Evolutionary conservation across 2,113 vertebrate species (phyloP), one percentile per base, ranked within the genome.

Genomic region (Oncorhynchus masou): DNA sequence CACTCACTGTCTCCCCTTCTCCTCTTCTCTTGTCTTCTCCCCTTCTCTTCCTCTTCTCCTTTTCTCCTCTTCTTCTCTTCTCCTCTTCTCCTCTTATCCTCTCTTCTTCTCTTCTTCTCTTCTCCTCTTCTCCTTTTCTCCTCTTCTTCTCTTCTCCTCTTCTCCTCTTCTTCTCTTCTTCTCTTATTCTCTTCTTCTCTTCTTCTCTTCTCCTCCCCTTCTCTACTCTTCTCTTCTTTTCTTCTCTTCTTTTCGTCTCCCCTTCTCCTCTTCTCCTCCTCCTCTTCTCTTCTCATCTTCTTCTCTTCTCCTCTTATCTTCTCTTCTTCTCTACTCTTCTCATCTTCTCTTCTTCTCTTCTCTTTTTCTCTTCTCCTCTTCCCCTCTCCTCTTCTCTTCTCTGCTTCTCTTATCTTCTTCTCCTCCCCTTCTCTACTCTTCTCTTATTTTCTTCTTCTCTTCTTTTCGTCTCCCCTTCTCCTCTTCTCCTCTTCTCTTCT

Each of bases 1-100:
- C n/a, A 76, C 9, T 9, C 59, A 79, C 72, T 7, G 27, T 83
- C 72, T 77, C 75, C 73, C 81, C 70, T 70, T 70, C 12, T 45
- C n/a, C 76, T 65, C 73, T n/a, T 68, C 34, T 34, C 39, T 11
- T 11, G 1, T 39, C 34, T 8, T 8, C 34, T 39, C 34, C 0
- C n/a, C 48, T 27, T 45, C 19, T 31, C 27, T 72, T 34, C 31
- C 31, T 31, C 5, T 34, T 34, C 31, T 34, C 31, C 31, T 34
- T 5, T 34, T 45, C 39, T 9, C 2, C 39, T 39, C 39, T 13
- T 9, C 59, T 78, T 78, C 68, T 7, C 34, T 1, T 11, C 39
- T 11, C 1, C 8, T 45, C 9, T 11, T 1, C 39, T 45, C 0
- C 0, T 11, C 8, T 39, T 2, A 0, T 9, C 34, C 1, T 1